A percentile compares a stretch with the other conserved stretches of the same genome.
These are phyloP conservation scores for Mesocentrotus franciscanus DNA, from an alignment of 53 echinoderm and acorn worm species.

Conservation along the genomic window DNA sequence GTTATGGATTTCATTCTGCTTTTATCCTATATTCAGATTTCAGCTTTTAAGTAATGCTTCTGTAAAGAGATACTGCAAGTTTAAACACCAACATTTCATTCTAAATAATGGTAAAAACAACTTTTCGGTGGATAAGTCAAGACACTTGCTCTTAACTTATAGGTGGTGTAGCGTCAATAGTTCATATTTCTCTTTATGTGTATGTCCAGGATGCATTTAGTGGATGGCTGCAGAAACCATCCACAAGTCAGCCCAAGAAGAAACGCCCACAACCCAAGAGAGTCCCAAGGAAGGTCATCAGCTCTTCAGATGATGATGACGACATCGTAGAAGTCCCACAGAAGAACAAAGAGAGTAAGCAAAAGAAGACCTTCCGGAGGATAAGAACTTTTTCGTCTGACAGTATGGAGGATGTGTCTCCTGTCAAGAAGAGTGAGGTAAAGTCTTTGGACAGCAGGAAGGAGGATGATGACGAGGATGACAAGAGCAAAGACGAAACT, in stretches of 20 bases:
- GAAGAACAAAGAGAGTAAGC: neutral
- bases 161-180: too few relatives aligned
- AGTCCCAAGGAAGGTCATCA: neutral
- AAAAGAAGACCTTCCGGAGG: constrained; percentile 33
- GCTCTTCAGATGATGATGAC: constrained; percentile 54
- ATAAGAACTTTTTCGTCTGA: constrained; percentile 60
- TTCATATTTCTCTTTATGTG: neutral
- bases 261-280: neutral
- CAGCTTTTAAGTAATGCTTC: too few relatives aligned
- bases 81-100: too few relatives aligned
- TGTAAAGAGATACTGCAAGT: too few relatives aligned
- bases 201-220: constrained; percentile 32
- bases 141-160: too few relatives aligned
- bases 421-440: neutral
- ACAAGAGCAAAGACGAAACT: constrained; percentile 8
- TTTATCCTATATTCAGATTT: too few relatives aligned
- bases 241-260: neutral
- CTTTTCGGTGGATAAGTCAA: too few relatives aligned
- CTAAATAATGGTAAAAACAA: too few relatives aligned
- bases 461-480: neutral
- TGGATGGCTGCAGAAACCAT: constrained; percentile 59
- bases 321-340: neutral
- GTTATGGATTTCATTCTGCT: too few relatives aligned
- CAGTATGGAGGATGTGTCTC: constrained; percentile 50
- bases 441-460: constrained; percentile 27